Percentiles rank a stretch among this genome's conserved stretches.
Evolutionary conservation across 2,888 invertebrate genomes (phyloP).

Genomic region (Abrostola triplasia): DNA sequence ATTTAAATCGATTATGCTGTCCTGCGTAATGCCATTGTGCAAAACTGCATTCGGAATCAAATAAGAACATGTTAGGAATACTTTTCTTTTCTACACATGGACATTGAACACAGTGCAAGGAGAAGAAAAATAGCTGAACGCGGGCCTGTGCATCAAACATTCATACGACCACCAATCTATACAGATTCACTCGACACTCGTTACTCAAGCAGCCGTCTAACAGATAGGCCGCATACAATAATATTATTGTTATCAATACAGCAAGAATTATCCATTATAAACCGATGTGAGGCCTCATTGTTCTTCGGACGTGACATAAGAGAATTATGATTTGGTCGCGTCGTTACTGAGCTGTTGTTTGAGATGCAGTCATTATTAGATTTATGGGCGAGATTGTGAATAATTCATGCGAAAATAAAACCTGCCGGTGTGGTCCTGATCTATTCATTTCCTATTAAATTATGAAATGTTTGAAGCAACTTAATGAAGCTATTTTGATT

Average conservation of each 20-base stretch:
- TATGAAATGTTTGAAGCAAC: not conserved
- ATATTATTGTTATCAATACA: slow-evolving; percentile 35
- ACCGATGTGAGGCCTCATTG: slow-evolving; percentile 36
- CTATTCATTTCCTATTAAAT: not conserved
- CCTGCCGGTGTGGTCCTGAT: not conserved
- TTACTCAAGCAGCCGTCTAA: too few species aligned
- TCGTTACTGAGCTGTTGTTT: slow-evolving; percentile 21
- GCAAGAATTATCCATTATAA: slow-evolving; percentile 32
- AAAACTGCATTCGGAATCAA: too few species aligned
- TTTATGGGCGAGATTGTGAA: not conserved
- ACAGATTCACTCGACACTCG: not conserved
- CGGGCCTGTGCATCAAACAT: too few species aligned
- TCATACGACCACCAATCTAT: too few species aligned
- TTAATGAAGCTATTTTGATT: too few species aligned
- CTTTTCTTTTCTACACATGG: too few species aligned
- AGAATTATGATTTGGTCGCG: slow-evolving; percentile 10
- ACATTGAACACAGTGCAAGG: too few species aligned
- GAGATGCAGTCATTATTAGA: slow-evolving; percentile 1
- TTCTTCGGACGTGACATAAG: slow-evolving; percentile 16
- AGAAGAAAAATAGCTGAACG: too few species aligned
- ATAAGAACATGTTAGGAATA: too few species aligned
- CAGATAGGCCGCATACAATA: slow-evolving; percentile 16
- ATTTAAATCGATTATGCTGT: too few species aligned
- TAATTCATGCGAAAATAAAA: not conserved
- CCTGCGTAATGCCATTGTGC: too few species aligned